Evolutionary conservation across 2,888 invertebrate genomes (phyloP).

Genomic region (Steinernema hermaphroditum): DNA sequence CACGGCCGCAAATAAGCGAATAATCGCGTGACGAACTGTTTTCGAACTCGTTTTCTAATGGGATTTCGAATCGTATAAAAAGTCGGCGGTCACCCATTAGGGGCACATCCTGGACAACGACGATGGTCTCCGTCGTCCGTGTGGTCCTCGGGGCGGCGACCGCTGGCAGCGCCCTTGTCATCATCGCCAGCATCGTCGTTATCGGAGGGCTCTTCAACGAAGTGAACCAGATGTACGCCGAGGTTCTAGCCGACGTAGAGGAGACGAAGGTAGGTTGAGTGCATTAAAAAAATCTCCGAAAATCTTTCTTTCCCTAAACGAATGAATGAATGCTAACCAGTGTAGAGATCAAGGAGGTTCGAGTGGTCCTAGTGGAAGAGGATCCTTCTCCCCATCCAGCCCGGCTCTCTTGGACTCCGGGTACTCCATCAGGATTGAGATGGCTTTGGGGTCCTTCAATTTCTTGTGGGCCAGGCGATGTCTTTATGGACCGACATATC

Average conservation of each 20-base stretch:
- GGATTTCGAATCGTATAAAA: not conserved
- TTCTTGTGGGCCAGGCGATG: too few species aligned
- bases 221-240: not conserved
- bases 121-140: not conserved
- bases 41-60: conserved; percentile 2
- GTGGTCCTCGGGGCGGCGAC: not conserved
- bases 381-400: too few species aligned
- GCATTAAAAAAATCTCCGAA: not conserved
- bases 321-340: too few species aligned
- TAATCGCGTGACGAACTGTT: conserved; percentile 2
- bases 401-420: too few species aligned
- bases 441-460: too few species aligned
- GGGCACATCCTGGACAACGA: not conserved
- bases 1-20: not conserved
- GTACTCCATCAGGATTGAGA: too few species aligned
- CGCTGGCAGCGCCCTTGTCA: not conserved
- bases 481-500: too few species aligned
- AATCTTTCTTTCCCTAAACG: too few species aligned
- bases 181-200: not conserved
- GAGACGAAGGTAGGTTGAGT: not conserved
- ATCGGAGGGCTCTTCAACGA: conserved; percentile 9
- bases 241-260: conserved; percentile 6
- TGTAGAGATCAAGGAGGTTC: not conserved
- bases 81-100: not conserved
- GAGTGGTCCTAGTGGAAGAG: too few species aligned